These are phyloP conservation scores for Cherax destructor DNA, from an alignment of 1,140 invertebrate genomes.

Conservation along the genomic window DNA sequence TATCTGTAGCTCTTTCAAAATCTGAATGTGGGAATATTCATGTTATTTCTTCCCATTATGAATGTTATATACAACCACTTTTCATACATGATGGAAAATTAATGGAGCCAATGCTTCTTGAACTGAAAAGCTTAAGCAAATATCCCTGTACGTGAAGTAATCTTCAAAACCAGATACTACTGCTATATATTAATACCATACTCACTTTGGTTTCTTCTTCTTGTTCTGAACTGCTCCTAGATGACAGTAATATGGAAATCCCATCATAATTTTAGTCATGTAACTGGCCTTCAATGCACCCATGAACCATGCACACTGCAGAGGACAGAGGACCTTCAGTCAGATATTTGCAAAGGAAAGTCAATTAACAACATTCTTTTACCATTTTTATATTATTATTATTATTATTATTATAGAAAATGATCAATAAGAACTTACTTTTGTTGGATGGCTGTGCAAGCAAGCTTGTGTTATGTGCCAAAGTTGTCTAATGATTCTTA, in stretches of 20 bases:
- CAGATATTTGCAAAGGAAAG: neutral
- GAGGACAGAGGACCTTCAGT: neutral
- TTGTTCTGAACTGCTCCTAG: neutral
- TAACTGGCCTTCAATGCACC: conserved; percentile 25
- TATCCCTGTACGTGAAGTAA: too few species aligned
- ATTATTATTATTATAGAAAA: too few species aligned
- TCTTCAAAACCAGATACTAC: neutral
- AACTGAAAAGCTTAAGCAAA: too few species aligned
- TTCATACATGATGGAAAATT: too few species aligned
- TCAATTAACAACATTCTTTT: too few species aligned
- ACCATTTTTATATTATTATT: neutral
- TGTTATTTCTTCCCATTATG: too few species aligned
- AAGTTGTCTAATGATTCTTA: conserved; percentile 45
- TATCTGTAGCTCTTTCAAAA: too few species aligned
- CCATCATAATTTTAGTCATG: conserved; percentile 37
- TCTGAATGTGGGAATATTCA: too few species aligned
- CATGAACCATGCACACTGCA: conserved; percentile 45
- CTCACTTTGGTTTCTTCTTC: conserved; percentile 14
- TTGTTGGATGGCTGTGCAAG: conserved; percentile 25
- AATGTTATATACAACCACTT: too few species aligned
- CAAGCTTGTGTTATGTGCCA: conserved; percentile 37
- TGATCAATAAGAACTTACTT: neutral
- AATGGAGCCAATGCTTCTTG: too few species aligned
- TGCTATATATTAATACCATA: neutral
- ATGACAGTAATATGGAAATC: conserved; percentile 51